phyloP scores from a whole-genome alignment of 2,113 vertebrate species.

The Tretioscincus oriximinensis region DNA sequence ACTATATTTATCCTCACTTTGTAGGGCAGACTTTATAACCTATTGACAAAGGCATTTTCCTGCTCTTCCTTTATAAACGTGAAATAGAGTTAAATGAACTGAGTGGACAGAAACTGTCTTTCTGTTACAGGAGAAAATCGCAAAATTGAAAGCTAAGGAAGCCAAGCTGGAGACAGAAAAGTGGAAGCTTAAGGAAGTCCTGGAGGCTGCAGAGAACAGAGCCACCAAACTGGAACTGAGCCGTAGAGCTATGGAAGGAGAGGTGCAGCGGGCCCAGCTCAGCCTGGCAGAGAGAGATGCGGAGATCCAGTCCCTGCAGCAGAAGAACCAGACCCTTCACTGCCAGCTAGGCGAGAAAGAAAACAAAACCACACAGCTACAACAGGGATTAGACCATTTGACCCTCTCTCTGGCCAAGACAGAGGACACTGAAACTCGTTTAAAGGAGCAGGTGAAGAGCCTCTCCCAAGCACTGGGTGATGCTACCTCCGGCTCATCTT shows the following conservation, averaged over 20 bases:
- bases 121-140: conserved; percentile 67
- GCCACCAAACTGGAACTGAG: conserved; percentile 68
- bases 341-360: conserved; percentile 74
- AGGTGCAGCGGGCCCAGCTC: conserved; percentile 72
- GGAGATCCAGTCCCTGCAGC: conserved; percentile 65
- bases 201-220: conserved; percentile 69
- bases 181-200: conserved; percentile 67
- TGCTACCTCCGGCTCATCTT: conserved; percentile 52
- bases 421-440: conserved; percentile 71
- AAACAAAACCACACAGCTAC: conserved; percentile 60
- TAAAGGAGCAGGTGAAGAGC: conserved; percentile 73
- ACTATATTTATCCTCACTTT: too few species aligned
- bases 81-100: background rate
- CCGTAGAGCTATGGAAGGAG: conserved; percentile 69
- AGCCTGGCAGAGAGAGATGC: conserved; percentile 67
- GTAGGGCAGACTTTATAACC: too few species aligned
- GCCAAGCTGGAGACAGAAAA: conserved; percentile 62
- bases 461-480: conserved; percentile 65
- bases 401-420: conserved; percentile 61
- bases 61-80: background rate
- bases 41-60: background rate
- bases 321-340: conserved; percentile 64
- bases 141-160: conserved; percentile 54
- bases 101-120: background rate
- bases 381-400: conserved; percentile 66